Conservation (phyloP, 1,140 invertebrate genomes). For the Cherax quadricarinatus region DNA sequence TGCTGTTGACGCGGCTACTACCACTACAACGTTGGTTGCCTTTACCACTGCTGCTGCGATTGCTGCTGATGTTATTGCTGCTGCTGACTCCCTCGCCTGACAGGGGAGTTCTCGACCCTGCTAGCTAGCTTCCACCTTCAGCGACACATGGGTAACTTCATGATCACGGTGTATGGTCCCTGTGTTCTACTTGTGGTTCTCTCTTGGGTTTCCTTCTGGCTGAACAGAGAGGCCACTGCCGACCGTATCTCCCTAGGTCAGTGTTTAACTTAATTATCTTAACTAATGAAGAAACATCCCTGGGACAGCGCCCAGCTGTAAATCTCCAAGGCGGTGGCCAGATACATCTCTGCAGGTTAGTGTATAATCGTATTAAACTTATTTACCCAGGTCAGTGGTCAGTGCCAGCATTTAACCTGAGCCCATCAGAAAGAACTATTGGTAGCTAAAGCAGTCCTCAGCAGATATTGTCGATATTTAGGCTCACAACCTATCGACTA, state of each 20-base stretch:
- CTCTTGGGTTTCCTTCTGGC: slow-evolving; percentile 98
- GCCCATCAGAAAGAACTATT: too few relatives aligned
- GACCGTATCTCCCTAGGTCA: slow-evolving; percentile 89
- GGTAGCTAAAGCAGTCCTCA: too few relatives aligned
- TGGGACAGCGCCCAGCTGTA: too few relatives aligned
- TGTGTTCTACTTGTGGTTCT: slow-evolving; percentile 95
- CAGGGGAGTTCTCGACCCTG: slow-evolving; percentile 87
- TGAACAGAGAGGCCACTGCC: slow-evolving; percentile 94
- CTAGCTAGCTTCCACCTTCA: slow-evolving; percentile 92
- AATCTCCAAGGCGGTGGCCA: too few relatives aligned
- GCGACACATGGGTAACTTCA: slow-evolving; percentile 93
- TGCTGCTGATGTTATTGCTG: background rate
- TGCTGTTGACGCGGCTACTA: background rate
- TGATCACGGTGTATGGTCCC: slow-evolving; percentile 95
- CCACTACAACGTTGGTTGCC: background rate
- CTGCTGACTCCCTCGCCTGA: background rate
- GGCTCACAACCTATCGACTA: too few relatives aligned
- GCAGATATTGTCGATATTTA: too few relatives aligned
- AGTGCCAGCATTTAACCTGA: background rate
- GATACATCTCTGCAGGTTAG: too few relatives aligned
- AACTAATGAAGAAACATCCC: too few relatives aligned
- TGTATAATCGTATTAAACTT: too few relatives aligned
- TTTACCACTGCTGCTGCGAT: background rate
- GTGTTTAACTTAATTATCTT: slow-evolving; percentile 26
- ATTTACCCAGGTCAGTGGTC: too few relatives aligned